Evolutionary conservation across 2,113 vertebrate genomes (phyloP), one percentile per base, ranked within the genome.

Genomic region (Butorides virescens): DNA sequence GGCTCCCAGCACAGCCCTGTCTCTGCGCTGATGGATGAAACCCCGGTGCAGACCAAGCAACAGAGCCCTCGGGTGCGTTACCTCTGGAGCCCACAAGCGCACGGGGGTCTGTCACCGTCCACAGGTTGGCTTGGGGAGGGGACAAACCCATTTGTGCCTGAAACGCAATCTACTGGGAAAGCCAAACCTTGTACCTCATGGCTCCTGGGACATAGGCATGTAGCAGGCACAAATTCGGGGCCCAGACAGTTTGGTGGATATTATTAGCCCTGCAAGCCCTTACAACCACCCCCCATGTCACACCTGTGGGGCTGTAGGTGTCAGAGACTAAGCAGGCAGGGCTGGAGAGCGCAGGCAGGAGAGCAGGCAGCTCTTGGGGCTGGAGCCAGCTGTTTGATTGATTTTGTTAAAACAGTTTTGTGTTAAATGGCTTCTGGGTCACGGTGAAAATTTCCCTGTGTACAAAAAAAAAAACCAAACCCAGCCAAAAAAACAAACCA

Each of bases 271-370:
- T 36, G 30, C 49, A 79, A 75, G 59, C 30, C 34, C 70, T 61
- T 72, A 75, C 16, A 82, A 8, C 15, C 47, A 79, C 2, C 7
- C 5, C 4, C 6, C 1, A 1, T 1, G 2, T 26, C 1, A 0
- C 15, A 18, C 5, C 30, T 72, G 30, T 21, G 67, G 37, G 39
- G 32, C 47, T 34, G 21, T 55, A 76, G 49, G 63, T 62, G 46
- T 88, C 74, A 82, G 56, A 56, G 56, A 66, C 30, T 13, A 66
- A 44, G 30, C 5, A 0, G 20, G 34, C 71, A 79, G 67, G n/a
- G 50, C 67, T 82, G 29, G 23, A 74, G 15, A 55, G n/a, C 1
- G 1, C 53, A 84, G 58, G 46, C 58, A 49, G 30, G 30, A 73
- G 34, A 77, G 15, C 55, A 66, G n/a, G 34, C 13, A 90, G 61